These are phyloP conservation scores for Clanis bilineata DNA, from an alignment of 2,888 invertebrate genomes.

Conservation along the genomic window DNA sequence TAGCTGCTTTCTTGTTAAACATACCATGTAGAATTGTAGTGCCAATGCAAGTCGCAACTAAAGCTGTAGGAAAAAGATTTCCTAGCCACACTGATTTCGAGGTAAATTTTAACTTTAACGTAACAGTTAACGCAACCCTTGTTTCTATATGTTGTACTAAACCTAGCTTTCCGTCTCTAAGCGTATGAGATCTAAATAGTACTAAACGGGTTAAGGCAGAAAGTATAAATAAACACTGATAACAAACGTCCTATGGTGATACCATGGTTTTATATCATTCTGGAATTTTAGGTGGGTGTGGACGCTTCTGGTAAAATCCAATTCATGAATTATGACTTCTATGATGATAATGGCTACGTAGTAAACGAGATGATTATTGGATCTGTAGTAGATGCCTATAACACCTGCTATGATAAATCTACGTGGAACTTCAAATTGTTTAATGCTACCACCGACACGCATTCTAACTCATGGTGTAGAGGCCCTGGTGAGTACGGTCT, in stretches of 20 bases:
- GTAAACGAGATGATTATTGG: conserved; percentile 42
- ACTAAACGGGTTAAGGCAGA: too few species aligned
- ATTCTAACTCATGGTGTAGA: conserved; percentile 52
- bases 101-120: too few species aligned
- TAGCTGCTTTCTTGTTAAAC: not conserved
- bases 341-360: conserved; percentile 71
- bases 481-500: conserved; percentile 55
- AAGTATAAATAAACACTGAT: too few species aligned
- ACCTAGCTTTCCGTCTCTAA: too few species aligned
- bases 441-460: conserved; percentile 49
- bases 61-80: not conserved
- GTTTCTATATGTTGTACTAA: too few species aligned
- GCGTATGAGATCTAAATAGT: too few species aligned
- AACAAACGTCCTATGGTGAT: too few species aligned
- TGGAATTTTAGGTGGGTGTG: conserved; percentile 43
- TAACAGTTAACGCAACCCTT: too few species aligned
- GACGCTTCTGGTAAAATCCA: conserved; percentile 73
- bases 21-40: not conserved
- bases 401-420: conserved; percentile 47
- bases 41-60: not conserved
- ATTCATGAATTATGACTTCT: conserved; percentile 68
- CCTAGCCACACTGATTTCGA: not conserved
- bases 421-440: conserved; percentile 47
- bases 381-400: conserved; percentile 27
- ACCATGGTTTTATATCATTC: too few species aligned